Percentiles rank a stretch among this genome's conserved stretches.
Evolutionary conservation across 2,797 vertebrate genomes (phyloP).

Genomic region (Okamejei kenojei): DNA sequence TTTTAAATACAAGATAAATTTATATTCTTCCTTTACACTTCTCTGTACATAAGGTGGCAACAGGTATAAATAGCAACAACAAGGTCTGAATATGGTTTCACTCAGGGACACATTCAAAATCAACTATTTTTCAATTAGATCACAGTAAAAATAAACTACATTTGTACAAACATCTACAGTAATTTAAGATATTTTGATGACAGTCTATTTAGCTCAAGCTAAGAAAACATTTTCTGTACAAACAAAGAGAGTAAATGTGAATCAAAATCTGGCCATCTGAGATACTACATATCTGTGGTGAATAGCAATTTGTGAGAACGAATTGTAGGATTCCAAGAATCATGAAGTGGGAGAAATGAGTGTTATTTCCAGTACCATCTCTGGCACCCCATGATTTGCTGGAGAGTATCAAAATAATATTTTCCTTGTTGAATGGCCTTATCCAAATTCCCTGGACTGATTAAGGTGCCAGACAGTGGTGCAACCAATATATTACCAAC

Average conservation of each 20-base stretch:
- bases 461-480: background rate
- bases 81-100: background rate
- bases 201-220: background rate
- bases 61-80: background rate
- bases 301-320: background rate
- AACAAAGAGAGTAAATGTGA: background rate
- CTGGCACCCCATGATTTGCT: background rate
- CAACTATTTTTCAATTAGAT: background rate
- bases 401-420: background rate
- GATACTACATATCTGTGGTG: background rate
- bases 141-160: background rate
- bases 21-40: background rate
- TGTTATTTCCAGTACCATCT: background rate
- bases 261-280: background rate
- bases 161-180: background rate
- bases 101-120: background rate
- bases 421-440: background rate
- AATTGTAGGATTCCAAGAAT: background rate
- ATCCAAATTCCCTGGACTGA: background rate
- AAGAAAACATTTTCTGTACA: background rate
- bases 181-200: conserved; percentile 6
- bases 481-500: background rate
- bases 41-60: too few species aligned
- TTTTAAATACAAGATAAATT: background rate
- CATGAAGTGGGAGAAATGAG: background rate